Percentiles rank a stretch among this genome's conserved stretches.
These are phyloP conservation scores for Malurus cyaneus DNA, from an alignment of 2,113 vertebrate species.

Conservation along the genomic window DNA sequence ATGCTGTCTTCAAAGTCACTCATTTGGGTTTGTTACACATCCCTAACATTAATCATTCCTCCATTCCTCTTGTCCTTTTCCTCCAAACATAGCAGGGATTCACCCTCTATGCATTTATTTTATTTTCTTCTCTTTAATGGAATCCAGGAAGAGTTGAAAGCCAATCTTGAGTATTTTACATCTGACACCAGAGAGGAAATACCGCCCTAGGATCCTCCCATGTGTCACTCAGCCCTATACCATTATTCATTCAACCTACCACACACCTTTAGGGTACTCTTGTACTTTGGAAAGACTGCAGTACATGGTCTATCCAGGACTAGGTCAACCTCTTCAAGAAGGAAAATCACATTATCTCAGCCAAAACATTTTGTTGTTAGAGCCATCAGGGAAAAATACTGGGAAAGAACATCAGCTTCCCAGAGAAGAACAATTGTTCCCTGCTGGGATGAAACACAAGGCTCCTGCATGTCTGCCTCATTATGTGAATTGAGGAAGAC, in stretches of 20 bases:
- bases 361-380: neutral
- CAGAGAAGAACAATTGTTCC: neutral
- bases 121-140: neutral
- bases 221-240: neutral
- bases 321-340: neutral
- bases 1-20: neutral
- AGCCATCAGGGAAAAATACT: neutral
- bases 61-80: neutral
- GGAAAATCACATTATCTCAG: neutral
- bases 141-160: neutral
- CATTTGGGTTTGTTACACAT: neutral
- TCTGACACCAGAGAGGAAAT: neutral
- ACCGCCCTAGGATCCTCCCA: neutral
- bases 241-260: neutral
- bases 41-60: neutral
- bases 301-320: neutral
- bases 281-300: neutral
- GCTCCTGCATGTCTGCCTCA: neutral
- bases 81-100: neutral
- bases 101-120: neutral
- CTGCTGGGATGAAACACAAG: neutral
- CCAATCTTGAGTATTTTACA: neutral
- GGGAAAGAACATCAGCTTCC: conserved; percentile 1
- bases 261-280: neutral
- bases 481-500: conserved; percentile 21